Conservation (phyloP, 2,797 vertebrate species). For the Tarsius wallacei region DNA sequence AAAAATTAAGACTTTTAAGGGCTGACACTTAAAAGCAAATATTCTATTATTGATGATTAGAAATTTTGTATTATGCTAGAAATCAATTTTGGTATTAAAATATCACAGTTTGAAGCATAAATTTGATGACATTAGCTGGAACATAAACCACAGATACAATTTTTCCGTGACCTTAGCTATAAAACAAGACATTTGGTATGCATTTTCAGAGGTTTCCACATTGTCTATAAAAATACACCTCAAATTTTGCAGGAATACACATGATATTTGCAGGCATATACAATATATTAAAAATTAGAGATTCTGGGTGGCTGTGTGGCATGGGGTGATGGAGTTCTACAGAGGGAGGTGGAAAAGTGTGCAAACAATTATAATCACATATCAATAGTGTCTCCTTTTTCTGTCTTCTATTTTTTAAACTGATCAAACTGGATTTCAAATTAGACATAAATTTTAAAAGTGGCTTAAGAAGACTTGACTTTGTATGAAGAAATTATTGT, state of each 20-base stretch:
- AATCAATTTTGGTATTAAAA: constrained; percentile 76
- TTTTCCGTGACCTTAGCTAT: constrained; percentile 69
- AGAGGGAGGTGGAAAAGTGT: constrained; percentile 36
- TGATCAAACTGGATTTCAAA: constrained; percentile 63
- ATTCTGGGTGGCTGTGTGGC: neutral
- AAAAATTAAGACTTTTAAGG: constrained; percentile 68
- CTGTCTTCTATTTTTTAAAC: constrained; percentile 31
- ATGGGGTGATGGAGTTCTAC: constrained; percentile 2
- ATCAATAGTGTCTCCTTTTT: constrained; percentile 61
- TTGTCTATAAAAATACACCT: constrained; percentile 84
- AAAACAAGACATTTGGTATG: constrained; percentile 70
- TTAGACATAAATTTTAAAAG: constrained; percentile 57
- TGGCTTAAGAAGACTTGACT: constrained; percentile 60
- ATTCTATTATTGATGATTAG: constrained; percentile 62
- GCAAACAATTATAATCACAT: constrained; percentile 61
- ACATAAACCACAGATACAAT: constrained; percentile 66
- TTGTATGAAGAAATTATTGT: constrained; percentile 70
- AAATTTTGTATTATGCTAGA: constrained; percentile 63
- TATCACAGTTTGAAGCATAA: constrained; percentile 74
- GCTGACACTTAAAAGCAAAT: constrained; percentile 69
- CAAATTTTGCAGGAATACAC: constrained; percentile 73
- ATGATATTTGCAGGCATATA: constrained; percentile 74
- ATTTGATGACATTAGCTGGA: constrained; percentile 59
- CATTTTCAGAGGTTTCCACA: constrained; percentile 78
- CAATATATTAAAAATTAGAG: constrained; percentile 68